Evolutionary conservation across 2,888 invertebrate genomes (phyloP), one percentile per base, ranked within the genome.

Genomic region (Tanypteryx hageni): DNA sequence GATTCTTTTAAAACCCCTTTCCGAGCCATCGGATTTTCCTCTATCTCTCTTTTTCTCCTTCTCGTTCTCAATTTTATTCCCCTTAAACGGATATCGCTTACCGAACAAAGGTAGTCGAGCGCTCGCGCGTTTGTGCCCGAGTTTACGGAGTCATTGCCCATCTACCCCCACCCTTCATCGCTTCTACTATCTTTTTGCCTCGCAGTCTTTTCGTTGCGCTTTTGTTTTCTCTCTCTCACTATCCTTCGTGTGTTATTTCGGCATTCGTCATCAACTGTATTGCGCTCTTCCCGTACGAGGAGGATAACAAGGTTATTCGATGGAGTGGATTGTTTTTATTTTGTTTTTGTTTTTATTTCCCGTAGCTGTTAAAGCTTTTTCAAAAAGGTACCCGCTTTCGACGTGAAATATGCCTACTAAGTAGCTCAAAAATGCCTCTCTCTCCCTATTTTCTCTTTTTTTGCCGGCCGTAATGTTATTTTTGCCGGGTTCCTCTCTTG

Each of bases 241-340:
- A 83, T 56, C 18, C 18, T 68, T 68, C 68, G 18, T 13, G n/a
- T 18, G 68, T 13, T 9, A 68, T 68, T 68, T 68, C 10, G 64
- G 64, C 16, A 64, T n/a, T n/a, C 18, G 16, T 64, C 68, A n/a
- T 68, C 68, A 18, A 22, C 22, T n/a, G n/a, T 44, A 44, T 44
- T 44, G 44, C 44, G 44, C 44, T 44, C 44, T 44, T n/a, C 22
- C 18, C 68, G 68, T n/a, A 68, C n/a, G 18, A 68, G 22, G n/a
- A 68, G 68, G 22, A 68, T n/a, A n/a, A n/a, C n/a, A 18, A 64
- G 68, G 68, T 68, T n/a, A 68, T 68, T 68, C 68, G 68, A 68
- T 18, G 22, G 22, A 68, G 18, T 13, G 68, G 22, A 68, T 68
- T 64, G 16, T 64, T n/a, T 44, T 44, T 44, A 44, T 44, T 44